Conservation (phyloP, 1,140 invertebrate genomes). For the Diorhabda carinulata region DNA sequence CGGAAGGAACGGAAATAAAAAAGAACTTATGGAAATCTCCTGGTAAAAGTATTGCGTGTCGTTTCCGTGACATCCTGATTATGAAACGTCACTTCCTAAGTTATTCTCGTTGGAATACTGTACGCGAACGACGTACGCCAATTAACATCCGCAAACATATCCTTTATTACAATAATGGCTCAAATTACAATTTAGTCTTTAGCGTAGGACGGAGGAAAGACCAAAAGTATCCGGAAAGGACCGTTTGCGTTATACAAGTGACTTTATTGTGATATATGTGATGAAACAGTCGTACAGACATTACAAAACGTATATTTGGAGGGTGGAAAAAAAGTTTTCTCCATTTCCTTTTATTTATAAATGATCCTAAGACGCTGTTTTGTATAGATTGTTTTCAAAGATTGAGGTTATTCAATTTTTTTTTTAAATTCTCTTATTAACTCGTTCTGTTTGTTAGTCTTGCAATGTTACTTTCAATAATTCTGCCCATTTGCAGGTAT, state of each 20-base stretch:
- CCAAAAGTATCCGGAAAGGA: background rate
- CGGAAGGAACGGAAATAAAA: background rate
- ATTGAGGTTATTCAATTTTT: too few species aligned
- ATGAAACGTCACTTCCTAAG: background rate
- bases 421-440: too few species aligned
- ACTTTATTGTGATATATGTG: too few species aligned
- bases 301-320: too few species aligned
- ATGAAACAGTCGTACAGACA: too few species aligned
- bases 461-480: too few species aligned
- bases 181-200: background rate
- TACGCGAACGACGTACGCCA: background rate
- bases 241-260: background rate
- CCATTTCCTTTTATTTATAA: too few species aligned
- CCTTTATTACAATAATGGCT: background rate
- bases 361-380: too few species aligned
- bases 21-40: background rate
- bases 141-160: constrained; percentile 2
- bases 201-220: background rate
- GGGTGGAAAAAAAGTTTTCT: too few species aligned
- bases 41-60: background rate
- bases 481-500: too few species aligned
- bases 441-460: too few species aligned
- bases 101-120: background rate
- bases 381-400: too few species aligned
- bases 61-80: constrained; percentile 1